Conservation (phyloP, 2,888 invertebrate species). For the Nemotelus pantherinus region DNA sequence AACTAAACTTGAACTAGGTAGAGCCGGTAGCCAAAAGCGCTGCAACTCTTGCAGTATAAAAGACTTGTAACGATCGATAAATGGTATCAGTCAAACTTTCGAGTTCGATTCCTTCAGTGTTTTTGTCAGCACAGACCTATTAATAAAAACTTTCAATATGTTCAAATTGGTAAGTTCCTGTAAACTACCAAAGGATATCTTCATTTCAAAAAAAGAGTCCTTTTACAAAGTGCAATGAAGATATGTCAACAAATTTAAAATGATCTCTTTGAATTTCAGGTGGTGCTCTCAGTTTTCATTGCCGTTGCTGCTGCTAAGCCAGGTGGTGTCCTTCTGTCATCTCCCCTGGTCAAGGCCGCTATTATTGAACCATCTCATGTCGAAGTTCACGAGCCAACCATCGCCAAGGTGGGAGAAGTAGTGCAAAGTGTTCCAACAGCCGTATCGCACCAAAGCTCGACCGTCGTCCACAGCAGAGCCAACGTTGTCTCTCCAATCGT, state of each 20-base stretch:
- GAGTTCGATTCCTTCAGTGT: constrained; percentile 42
- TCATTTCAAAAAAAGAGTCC: not conserved
- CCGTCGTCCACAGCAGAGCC: constrained; percentile 64
- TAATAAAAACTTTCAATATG: constrained; percentile 40
- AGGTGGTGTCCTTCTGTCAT: not conserved
- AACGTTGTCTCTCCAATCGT: constrained; percentile 55
- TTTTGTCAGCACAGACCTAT: constrained; percentile 46
- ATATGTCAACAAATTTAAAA: not conserved
- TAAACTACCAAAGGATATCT: not conserved
- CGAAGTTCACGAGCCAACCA: constrained; percentile 51
- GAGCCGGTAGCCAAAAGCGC: constrained; percentile 24
- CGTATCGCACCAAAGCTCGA: constrained; percentile 66
- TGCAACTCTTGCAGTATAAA: constrained; percentile 40
- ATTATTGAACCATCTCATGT: constrained; percentile 48
- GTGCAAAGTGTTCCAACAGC: constrained; percentile 55
- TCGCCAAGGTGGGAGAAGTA: constrained; percentile 51
- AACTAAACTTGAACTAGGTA: constrained; percentile 37
- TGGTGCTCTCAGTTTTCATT: constrained; percentile 52
- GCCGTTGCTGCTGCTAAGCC: constrained; percentile 51
- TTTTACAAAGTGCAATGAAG: not conserved
- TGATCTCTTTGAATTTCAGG: constrained; percentile 40
- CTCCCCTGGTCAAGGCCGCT: constrained; percentile 40
- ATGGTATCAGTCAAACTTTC: constrained; percentile 42
- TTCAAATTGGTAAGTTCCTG: constrained; percentile 45
- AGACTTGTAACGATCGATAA: constrained; percentile 32